Evolutionary conservation across 2,797 vertebrate genomes (phyloP), one percentile per base, ranked within the genome.

Genomic region (Thalassophryne amazonica): DNA sequence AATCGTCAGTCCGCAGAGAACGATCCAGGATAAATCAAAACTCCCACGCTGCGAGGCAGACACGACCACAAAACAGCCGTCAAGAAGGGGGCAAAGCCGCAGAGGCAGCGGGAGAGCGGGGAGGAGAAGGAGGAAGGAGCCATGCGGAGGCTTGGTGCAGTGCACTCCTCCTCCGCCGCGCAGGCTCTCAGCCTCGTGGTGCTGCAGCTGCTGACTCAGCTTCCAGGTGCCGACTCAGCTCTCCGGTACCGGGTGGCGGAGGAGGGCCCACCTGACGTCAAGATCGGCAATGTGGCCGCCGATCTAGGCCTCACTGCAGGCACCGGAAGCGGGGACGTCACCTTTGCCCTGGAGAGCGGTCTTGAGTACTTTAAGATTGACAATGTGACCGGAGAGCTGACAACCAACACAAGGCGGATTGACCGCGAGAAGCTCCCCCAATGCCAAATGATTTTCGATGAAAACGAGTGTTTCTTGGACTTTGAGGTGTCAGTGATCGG

Each of bases 371-470:
- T 99, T 60, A 97, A 95, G 86, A 97, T 99, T 60, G 95, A 98
- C 91, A 98, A 98, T 62, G 93, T 97, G 79, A 98, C 97, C 2
- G 96, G 96, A 14, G 95, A 98, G 88, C 91, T 99, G 84, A 96
- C 94, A 25, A 99, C 95, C 2, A 93, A 92, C 36, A 86, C 91
- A 23, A 76, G 93, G 70, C 93, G 95, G 80, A 95, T 98, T 17
- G 97, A 98, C 92, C 88, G 97, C n/a, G 97, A 99, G 85, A 97
- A 97, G 89, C 92, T 98, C 28, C 88, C 93, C 16, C 95, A 98
- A 88, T 98, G 97, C 80, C 94, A 97, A 88, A 95, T 96, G 94
- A 97, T 98, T 73, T 98, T 98, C 80, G 96, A 99, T 38, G 96
- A 98, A 67, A 97, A 97, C 7, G 96, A 98, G 81, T 98, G 96